A percentile compares a stretch with the other conserved stretches of the same genome.
phyloP scores from a whole-genome alignment of 2,113 vertebrate species.

The Oreotragus oreotragus region DNA sequence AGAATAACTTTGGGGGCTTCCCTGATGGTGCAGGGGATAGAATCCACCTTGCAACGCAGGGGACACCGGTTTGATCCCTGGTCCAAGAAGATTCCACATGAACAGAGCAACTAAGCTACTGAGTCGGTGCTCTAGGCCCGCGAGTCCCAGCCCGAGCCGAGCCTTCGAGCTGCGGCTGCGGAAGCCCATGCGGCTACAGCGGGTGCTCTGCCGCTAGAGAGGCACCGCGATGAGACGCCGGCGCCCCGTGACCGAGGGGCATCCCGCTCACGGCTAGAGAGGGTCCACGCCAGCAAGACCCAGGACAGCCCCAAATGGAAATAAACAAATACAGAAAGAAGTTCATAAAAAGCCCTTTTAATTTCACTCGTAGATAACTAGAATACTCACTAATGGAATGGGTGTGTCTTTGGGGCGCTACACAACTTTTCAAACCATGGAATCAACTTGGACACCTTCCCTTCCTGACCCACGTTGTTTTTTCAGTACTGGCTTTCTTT shows the following conservation, averaged over 20 bases:
- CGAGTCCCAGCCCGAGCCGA: rapidly evolving
- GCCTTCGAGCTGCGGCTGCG: rapidly evolving
- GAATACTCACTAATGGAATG: not conserved
- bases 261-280: not conserved
- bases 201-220: rapidly evolving
- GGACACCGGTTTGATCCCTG: not conserved
- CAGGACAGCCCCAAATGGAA: not conserved
- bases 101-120: not conserved
- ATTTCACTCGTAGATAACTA: not conserved
- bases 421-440: not conserved
- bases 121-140: not conserved
- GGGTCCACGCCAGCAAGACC: not conserved
- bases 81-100: not conserved
- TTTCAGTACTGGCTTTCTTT: not conserved
- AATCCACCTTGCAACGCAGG: not conserved
- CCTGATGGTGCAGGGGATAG: not conserved
- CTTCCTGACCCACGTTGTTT: not conserved
- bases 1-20: not conserved
- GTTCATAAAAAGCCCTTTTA: not conserved
- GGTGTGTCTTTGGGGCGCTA: not conserved
- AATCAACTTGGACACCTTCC: not conserved
- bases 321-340: not conserved
- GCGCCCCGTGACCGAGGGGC: rapidly evolving
- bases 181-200: not conserved
- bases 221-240: not conserved